These are phyloP conservation scores for Patiria miniata DNA, from an alignment of 35 echinoderm and acorn worm genomes.

Conservation along the genomic window DNA sequence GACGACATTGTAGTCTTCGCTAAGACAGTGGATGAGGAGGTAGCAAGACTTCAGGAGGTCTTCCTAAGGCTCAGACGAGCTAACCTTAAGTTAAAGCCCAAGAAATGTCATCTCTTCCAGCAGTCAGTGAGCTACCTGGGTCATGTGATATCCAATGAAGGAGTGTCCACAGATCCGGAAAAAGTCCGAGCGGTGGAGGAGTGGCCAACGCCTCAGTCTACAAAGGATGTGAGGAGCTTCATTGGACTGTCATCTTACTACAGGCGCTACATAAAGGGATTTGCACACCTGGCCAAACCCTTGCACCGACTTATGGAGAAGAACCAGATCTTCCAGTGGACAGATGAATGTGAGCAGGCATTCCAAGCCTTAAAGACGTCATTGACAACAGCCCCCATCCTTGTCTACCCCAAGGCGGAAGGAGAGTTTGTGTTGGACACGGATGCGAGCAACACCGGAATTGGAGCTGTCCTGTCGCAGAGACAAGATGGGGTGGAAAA, in stretches of 20 bases:
- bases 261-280: constrained; percentile 34
- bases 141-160: constrained; percentile 38
- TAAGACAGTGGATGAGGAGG: too few species aligned
- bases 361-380: constrained; percentile 31
- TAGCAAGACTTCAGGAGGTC: constrained; percentile 32
- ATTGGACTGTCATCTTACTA: constrained; percentile 42
- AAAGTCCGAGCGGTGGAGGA: too few species aligned
- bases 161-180: constrained; percentile 43
- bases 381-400: constrained; percentile 7
- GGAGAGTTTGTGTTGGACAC: too few species aligned
- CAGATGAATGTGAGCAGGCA: constrained; percentile 16
- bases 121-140: too few species aligned
- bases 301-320: constrained; percentile 43
- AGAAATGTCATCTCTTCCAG: constrained; percentile 54
- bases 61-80: constrained; percentile 12
- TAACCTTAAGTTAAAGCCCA: constrained; percentile 44
- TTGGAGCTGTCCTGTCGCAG: too few species aligned
- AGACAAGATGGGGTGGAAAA: too few species aligned
- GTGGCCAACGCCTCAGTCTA: too few species aligned
- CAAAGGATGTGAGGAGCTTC: too few species aligned
- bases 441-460: too few species aligned
- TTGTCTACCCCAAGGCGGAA: too few species aligned
- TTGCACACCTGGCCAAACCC: constrained; percentile 43
- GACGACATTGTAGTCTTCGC: too few species aligned
- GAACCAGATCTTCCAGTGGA: constrained; percentile 62